Evolutionary conservation across 2,888 invertebrate genomes (phyloP), one percentile per base, ranked within the genome.

Genomic region (Apamea monoglypha): DNA sequence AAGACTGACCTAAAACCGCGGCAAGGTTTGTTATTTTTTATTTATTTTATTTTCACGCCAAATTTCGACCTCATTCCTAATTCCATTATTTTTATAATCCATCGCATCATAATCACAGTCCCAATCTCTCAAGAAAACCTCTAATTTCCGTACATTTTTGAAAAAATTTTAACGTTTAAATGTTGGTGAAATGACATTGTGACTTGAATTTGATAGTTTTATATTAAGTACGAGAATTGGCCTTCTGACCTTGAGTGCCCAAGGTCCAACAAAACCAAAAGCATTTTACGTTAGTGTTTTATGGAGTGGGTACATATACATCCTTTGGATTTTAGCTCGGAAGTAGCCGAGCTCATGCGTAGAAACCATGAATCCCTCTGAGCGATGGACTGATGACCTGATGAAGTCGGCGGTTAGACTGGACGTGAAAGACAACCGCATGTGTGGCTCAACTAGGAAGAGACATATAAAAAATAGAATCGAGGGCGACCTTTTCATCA

Each of bases 1-100:
- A 85, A 90, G 76, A 78, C 89, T 81, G 92, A 92, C 18, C 68
- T 85, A 68, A 88, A 85, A 59, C 40, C 77, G 16, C 90, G 87
- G 70, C 91, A 88, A 91, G 92, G 94, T 93, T 89, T 78, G 91
- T 91, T 73, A 50, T 70, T 72, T 67, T 73, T 25, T 32, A 29
- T 70, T 63, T 44, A 63, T 66, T 70, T 63, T 44, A 63, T 66
- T n/a, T 61, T 53, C 4, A 32, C 25, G 3, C 29, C 12, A 47
- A 2, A 47, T 68, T 47, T 21, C 12, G 18, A 12, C 21, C 12
- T 12, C 25, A 25, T 36, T 64, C 14, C 10, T 21, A 14, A 36
- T 64, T 36, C 14, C 7, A 8, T n/a, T 56, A 25, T 25, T 66
- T 66, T 36, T 36, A 66, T 14, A 7, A 14, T 25, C 25, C 0